Evolutionary conservation across 2,888 invertebrate genomes (phyloP), one percentile per base, ranked within the genome.

Genomic region (Harpalus rufipes): DNA sequence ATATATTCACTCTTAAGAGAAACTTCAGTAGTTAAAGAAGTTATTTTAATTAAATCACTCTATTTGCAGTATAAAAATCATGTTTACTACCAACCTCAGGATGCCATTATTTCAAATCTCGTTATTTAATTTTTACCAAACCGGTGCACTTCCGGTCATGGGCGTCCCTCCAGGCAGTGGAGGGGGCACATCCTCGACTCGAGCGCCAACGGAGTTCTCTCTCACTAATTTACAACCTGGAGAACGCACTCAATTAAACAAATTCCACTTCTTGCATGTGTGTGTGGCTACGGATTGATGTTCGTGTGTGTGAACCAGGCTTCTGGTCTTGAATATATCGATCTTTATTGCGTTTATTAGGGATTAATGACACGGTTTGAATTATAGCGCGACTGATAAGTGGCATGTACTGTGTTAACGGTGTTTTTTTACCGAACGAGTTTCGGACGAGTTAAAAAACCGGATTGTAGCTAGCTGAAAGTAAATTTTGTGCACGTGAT

Each of bases 301-400:
- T 59, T 25, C 32, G 61, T 59, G 56, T 51, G 72, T 82, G 72
- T 82, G 72, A 21, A 65, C 41, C 65, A n/a, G 78, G 78, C 78
- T 78, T 32, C 78, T 58, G 78, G 78, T 78, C 58, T 78, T 78
- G 78, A 14, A 7, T 78, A 18, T 78, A 78, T 78, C 58, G 84
- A 84, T 84, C 84, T 84, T 84, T 84, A 84, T 84, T 84, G 78
- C 84, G 51, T 84, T 84, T 84, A 84, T 84, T 83, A 78, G 63
- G 78, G 78, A 84, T 84, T 78, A 84, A 84, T 84, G 84, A 84
- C 84, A 84, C 84, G 44, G 32, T 51, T 76, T 84, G 78, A 78
- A 63, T 78, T 78, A 78, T 84, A 78, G 61, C 61, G 39, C 65
- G 84, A 65, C 78, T 84, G 83, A 78, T 78, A 78, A 84, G 78